Conservation (phyloP, 2,113 vertebrate genomes). For the Bathybates hornii region DNA sequence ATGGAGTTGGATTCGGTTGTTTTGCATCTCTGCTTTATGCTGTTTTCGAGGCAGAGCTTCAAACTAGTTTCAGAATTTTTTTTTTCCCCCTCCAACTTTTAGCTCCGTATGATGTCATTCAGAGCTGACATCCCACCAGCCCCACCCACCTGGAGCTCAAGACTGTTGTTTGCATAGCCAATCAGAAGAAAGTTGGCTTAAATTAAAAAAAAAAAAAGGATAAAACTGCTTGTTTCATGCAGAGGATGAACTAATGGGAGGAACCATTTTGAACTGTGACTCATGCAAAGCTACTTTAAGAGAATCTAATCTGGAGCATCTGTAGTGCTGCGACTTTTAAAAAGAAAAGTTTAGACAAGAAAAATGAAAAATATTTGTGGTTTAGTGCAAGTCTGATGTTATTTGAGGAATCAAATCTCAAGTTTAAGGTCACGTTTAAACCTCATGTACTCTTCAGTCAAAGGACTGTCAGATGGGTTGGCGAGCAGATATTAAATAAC, state of each 20-base stretch:
- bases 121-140: background rate
- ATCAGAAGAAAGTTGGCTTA: background rate
- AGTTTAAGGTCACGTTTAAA: background rate
- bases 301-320: background rate
- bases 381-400: background rate
- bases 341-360: background rate
- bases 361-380: background rate
- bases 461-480: background rate
- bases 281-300: background rate
- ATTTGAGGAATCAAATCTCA: background rate
- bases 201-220: background rate
- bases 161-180: background rate
- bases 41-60: background rate
- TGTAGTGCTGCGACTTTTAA: background rate
- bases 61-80: background rate
- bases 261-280: background rate
- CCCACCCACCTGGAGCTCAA: background rate
- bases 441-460: background rate
- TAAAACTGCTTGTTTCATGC: background rate
- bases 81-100: fast-evolving
- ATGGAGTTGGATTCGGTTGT: background rate
- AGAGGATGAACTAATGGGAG: background rate
- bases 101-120: fast-evolving
- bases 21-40: background rate
- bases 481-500: background rate